Evolutionary conservation across 2,888 invertebrate species (phyloP).

Genomic region (Ennomos fuscantarius): DNA sequence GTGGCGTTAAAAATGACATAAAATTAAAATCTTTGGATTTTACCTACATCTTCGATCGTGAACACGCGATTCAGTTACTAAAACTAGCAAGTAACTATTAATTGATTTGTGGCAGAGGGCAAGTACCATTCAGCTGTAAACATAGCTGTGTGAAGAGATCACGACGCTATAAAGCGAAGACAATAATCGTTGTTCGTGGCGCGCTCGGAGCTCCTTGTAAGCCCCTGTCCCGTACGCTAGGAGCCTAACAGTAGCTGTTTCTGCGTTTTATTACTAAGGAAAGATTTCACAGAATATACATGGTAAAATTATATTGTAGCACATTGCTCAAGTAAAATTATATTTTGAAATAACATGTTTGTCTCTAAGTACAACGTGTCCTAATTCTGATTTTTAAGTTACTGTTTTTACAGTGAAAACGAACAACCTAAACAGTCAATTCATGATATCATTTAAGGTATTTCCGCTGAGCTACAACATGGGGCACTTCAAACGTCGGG

Average conservation of each 20-base stretch:
- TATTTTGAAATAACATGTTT: no score
- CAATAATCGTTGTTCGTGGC: slow-evolving; percentile 69
- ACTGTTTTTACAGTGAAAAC: no score
- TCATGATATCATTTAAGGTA: no score
- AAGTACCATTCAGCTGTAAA: slow-evolving; percentile 34
- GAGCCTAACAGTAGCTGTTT: slow-evolving; percentile 43
- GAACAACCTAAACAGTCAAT: no score
- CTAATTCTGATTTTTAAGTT: no score
- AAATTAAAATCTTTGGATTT: slow-evolving; percentile 58
- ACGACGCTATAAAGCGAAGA: slow-evolving; percentile 68
- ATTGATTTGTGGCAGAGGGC: slow-evolving; percentile 6
- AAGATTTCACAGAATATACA: no score
- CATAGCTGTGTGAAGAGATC: slow-evolving; percentile 59
- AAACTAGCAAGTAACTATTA: slow-evolving; percentile 30
- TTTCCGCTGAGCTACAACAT: no score
- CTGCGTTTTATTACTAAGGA: slow-evolving; percentile 14
- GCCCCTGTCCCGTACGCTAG: slow-evolving; percentile 52
- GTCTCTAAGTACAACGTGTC: no score
- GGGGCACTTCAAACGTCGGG: no score
- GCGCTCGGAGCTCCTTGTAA: slow-evolving; percentile 60
- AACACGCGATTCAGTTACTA: slow-evolving; percentile 52
- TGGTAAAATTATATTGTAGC: no score
- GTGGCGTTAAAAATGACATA: slow-evolving; percentile 53
- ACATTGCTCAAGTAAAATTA: no score
- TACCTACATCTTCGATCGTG: slow-evolving; percentile 52